A percentile compares a stretch with the other conserved stretches of the same genome.
phyloP scores from a whole-genome alignment of 1,140 invertebrate species.

The Hypsibius dujardini region DNA sequence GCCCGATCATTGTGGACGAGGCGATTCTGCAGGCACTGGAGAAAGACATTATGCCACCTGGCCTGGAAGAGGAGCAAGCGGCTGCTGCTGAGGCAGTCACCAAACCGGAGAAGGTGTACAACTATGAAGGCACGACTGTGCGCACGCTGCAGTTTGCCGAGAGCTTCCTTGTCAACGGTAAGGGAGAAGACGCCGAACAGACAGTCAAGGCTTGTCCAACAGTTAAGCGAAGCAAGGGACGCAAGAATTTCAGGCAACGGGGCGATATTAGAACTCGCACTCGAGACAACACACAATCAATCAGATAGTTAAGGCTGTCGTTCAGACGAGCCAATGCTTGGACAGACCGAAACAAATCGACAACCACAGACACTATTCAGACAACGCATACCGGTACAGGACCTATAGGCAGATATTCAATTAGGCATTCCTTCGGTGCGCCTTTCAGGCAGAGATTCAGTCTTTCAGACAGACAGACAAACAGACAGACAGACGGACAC shows the following conservation, averaged over 20 bases:
- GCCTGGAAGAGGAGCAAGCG: neutral
- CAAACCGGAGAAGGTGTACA: slow-evolving; percentile 4
- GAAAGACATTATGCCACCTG: neutral
- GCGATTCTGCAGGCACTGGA: neutral
- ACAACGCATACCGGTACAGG: slow-evolving; percentile 43
- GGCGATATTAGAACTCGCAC: no score
- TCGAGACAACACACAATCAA: no score
- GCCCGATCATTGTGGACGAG: neutral
- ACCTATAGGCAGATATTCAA: no score
- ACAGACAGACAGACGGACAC: neutral
- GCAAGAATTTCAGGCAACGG: no score
- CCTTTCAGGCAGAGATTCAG: slow-evolving; percentile 32
- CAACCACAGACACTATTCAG: slow-evolving; percentile 66
- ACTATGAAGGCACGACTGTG: neutral
- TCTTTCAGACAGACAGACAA: neutral
- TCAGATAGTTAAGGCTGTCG: no score
- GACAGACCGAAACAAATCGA: slow-evolving; percentile 56
- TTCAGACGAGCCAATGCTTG: no score
- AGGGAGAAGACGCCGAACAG: neutral
- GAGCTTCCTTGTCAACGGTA: neutral
- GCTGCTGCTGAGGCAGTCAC: neutral
- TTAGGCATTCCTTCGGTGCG: no score
- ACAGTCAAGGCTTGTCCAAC: neutral
- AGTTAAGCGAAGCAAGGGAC: no score
- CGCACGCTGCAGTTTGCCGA: neutral